Evolutionary conservation across 1,140 invertebrate species (phyloP).

Genomic region (Pogonognathellus flavescens): DNA sequence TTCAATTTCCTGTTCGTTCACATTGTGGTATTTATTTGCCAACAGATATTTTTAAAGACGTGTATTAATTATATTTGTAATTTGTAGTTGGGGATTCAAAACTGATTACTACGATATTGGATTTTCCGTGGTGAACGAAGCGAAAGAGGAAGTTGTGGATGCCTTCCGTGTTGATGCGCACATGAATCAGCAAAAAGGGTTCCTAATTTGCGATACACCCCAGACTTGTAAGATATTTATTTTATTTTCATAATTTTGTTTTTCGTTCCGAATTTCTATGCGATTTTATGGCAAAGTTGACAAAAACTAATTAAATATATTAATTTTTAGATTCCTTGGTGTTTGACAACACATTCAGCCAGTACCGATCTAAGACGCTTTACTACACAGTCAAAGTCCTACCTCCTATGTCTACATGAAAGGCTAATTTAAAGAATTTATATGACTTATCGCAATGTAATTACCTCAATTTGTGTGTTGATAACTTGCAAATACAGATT

Average conservation of each 20-base stretch:
- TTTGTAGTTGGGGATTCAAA: constrained; percentile 6
- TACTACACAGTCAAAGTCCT: background rate
- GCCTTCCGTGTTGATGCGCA: background rate
- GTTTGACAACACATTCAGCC: background rate
- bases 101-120: constrained; percentile 30
- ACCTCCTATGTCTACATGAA: no score
- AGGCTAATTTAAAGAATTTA: no score
- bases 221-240: background rate
- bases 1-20: no score
- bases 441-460: no score
- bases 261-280: no score
- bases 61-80: background rate
- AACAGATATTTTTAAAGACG: no score
- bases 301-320: background rate
- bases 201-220: background rate
- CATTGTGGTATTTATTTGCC: no score
- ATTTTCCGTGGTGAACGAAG: constrained; percentile 18
- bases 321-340: constrained; percentile 7
- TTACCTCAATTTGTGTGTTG: no score
- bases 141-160: constrained; percentile 1
- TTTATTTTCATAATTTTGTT: background rate
- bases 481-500: no score
- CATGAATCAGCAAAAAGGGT: constrained; percentile 11
- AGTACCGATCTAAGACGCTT: background rate
- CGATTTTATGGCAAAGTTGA: no score